Base-by-base conservation (phyloP, 2,888 invertebrate genomes). In the Tenthredo distinguenda region DNA sequence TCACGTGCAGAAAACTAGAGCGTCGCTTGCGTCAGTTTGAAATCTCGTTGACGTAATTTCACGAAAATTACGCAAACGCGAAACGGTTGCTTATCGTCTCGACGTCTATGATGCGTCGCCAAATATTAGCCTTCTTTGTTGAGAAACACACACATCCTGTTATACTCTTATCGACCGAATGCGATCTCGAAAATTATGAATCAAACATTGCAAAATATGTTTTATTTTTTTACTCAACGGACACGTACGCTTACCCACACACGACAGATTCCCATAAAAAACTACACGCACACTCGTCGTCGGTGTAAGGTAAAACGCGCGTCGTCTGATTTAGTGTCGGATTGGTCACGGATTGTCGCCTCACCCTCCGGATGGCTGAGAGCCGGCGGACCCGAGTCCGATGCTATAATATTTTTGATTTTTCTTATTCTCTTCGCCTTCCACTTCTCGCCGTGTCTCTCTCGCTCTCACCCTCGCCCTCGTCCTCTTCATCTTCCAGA, bases 311-410 rank as follows among this genome's bases (percentile, higher is more conserved):
- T 88, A 88, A 88, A 87, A 90, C 89, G 89, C 90, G 88, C 89
- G 90, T 91, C 91, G 89, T 91, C 91, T 92, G 91, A 92, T 92
- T 92, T 92, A 92, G 91, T 90, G 92, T 91, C 90, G 90, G 92
- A 92, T 92, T 92, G 91, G 91, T 92, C 91, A 92, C 92, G 92
- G 91, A 89, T 91, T 91, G 91, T 91, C 91, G 91, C 89, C 91
- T 91, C 90, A 90, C 88, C 88, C 90, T 88, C 87, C 87, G 87
- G 86, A 62, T 87, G 84, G 74, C 79, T 85, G 43, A 72, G 83
- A 81, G 72, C 84, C 65, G 76, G 79, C 87, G 81, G 86, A 85
- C 85, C 79, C 85, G 85, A 62, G 62, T 58, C 81, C 81, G 81
- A 81, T 81, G 81, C 86, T 87, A 88, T 90, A 90, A 88, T 87